Base-by-base conservation (phyloP, 2,797 vertebrate genomes). In the Anguilla anguilla region DNA sequence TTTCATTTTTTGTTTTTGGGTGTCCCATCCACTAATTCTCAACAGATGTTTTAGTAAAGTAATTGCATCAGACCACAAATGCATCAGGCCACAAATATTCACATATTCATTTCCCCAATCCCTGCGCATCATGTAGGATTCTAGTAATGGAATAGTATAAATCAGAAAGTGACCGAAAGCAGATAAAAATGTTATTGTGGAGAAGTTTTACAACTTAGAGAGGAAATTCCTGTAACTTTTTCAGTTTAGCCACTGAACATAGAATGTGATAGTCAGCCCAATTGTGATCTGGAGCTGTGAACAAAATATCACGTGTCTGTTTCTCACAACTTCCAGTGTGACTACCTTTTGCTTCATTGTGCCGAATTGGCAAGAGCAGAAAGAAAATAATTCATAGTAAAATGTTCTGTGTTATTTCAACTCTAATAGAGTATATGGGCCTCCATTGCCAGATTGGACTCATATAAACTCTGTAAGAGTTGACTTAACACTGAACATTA, bases 181-280 rank as follows among this genome's bases (percentile, higher is more conserved):
- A 87, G 86, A 89, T 35, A 35, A n/a, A 83, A 88, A 85, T 89
- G n/a, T 83, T 88, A 88, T 89, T 90, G 83, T 85, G 82, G 84
- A 86, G 88, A 89, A 74, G 59, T 49, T 89, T 77, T 79, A 67
- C 77, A 51, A 51, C 39, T 82, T 51, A 25, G 46, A 64, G 88
- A 85, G 87, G 82, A 89, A 88, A 88, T 89, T 89, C 87, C 77
- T 86, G 28, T 59, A 61, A 82, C 86, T 59, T 83, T 83, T 86
- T 89, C 89, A 79, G 43, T 25, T 13, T 90, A 86, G 91, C 87
- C 89, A 85, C 83, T 89, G 86, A 35, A 82, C 39, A 61, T 49
- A 84, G 74, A 85, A 79, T 64, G n/a, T 5, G 5, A 43, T 35
- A 86, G 77, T 72, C 43, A 11, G 61, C 55, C 22, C 53, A 49